Evolutionary conservation across 2,797 vertebrate species (phyloP), one percentile per base, ranked within the genome.

Genomic region (Argyrosomus regius): DNA sequence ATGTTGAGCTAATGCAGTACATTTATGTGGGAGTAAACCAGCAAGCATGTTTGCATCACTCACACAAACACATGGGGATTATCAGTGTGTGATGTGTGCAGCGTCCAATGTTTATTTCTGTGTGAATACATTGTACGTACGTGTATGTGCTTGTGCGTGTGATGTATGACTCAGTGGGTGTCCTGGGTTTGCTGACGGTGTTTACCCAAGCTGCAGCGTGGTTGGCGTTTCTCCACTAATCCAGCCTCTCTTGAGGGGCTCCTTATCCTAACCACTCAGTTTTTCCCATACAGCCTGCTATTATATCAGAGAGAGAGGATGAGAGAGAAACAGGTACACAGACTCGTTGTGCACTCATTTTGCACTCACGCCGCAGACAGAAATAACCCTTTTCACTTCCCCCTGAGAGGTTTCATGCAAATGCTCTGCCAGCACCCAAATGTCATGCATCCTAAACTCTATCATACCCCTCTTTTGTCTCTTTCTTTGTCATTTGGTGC

Each of bases 221-320:
- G 88, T 86, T 94, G 90, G 89, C 91, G 60, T 90, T 86, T 86
- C 79, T 94, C 91, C 88, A 88, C 90, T 94, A 94, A 94, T 92
- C 93, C 92, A 84, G 76, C 68, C 74, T 92, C 91, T 91, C 91
- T 83, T 83, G 89, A 92, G 90, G 82, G 80, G 66, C 85, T 93
- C 79, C 86, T 92, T 86, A 92, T 91, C 70, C 86, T 78, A 83
- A 82, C 81, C 84, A 73, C 83, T 90, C 85, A 61, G 81, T 85
- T 88, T 85, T 83, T 59, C 89, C 85, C 82, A 77, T 84, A 66
- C 84, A 91, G 53, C 64, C 71, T 54, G 59, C 81, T 86, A 83
- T 90, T 90, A 91, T 93, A 81, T 91, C 80, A 83, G 31, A 84
- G 52, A 52, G 77, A 31, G 68, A 54, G 46, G 69, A 73, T 73